These are phyloP conservation scores for Gracilinanus agilis DNA, from an alignment of 2,113 vertebrate genomes.

Conservation along the genomic window DNA sequence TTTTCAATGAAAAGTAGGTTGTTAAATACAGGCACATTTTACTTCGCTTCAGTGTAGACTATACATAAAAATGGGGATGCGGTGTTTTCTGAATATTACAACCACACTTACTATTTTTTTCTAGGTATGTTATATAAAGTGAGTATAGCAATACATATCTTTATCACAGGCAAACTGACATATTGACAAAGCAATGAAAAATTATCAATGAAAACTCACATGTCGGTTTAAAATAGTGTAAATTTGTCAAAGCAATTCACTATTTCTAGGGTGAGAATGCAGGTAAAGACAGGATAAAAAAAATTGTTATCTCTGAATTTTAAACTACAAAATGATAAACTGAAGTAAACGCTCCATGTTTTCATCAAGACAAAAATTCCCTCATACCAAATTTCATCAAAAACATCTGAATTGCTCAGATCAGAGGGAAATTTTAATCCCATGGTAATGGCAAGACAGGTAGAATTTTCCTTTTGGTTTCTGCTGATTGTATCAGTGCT, in stretches of 20 bases:
- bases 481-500: not conserved
- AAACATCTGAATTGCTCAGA: not conserved
- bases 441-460: not conserved
- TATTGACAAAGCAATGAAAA: not conserved
- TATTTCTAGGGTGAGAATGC: not conserved
- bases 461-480: not conserved
- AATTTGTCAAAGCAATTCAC: constrained; percentile 28
- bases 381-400: not conserved
- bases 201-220: constrained; percentile 8
- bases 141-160: constrained; percentile 5
- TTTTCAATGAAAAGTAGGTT: constrained; percentile 51
- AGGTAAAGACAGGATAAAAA: constrained; percentile 34
- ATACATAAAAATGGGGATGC: not conserved
- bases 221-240: not conserved
- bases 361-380: not conserved
- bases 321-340: constrained; percentile 46
- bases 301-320: not conserved
- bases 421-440: not conserved
- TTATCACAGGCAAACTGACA: not conserved
- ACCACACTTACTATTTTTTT: not conserved
- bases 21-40: constrained; percentile 26
- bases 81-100: constrained; percentile 18
- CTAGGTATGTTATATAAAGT: not conserved
- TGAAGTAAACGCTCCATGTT: constrained; percentile 7
- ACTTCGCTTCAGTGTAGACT: constrained; percentile 3